A percentile compares a stretch with the other conserved stretches of the same genome.
Evolutionary conservation across 2,797 vertebrate species (phyloP).

Genomic region (Pelobates cultripes): DNA sequence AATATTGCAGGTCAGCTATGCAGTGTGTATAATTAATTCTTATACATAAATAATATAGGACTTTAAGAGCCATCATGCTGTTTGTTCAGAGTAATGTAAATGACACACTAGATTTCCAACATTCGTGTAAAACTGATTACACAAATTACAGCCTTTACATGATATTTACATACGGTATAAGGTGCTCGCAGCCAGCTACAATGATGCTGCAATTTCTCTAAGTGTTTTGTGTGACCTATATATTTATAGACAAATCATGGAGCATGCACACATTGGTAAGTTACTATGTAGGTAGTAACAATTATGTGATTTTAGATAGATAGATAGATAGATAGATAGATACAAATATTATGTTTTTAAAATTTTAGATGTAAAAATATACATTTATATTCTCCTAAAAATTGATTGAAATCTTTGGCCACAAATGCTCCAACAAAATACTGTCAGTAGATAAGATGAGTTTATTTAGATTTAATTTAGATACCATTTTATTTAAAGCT

Average conservation of each 20-base stretch:
- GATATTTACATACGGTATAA: constrained; percentile 47
- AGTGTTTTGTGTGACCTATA: constrained; percentile 30
- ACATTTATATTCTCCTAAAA: too few species aligned
- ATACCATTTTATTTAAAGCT: too few species aligned
- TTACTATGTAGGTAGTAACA: too few species aligned
- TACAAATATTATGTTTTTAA: too few species aligned
- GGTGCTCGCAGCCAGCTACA: constrained; percentile 44
- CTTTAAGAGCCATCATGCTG: background rate
- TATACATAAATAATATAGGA: constrained; percentile 4
- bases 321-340: too few species aligned
- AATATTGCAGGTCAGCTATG: constrained; percentile 6
- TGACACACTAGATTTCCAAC: constrained; percentile 38
- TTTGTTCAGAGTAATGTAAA: constrained; percentile 23
- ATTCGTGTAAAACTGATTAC: constrained; percentile 39
- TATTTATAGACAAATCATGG: constrained; percentile 31
- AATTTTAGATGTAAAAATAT: too few species aligned
- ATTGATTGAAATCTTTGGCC: too few species aligned
- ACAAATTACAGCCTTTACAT: constrained; percentile 41
- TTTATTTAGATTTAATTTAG: too few species aligned
- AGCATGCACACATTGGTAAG: too few species aligned
- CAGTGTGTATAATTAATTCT: constrained; percentile 7
- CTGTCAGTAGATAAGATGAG: too few species aligned
- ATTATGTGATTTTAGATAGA: too few species aligned
- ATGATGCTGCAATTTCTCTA: constrained; percentile 37
- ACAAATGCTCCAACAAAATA: too few species aligned